Base-by-base conservation (phyloP, 2,888 invertebrate genomes). In the Ferrisia virgata region DNA sequence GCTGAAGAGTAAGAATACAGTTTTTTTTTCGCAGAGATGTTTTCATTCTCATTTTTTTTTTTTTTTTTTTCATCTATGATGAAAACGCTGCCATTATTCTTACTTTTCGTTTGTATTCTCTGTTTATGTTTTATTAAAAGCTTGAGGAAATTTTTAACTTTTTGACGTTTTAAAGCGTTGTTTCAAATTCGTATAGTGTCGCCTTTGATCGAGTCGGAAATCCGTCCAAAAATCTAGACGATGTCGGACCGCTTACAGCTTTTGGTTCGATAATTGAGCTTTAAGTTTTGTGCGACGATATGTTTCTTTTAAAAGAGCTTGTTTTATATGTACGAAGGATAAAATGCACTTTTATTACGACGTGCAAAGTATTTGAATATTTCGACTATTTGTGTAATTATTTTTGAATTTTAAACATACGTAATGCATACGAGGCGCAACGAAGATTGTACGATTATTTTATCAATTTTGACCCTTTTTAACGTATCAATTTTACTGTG, bases 181-280 rank as follows among this genome's bases (percentile, higher is more conserved):
- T 64, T 64, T 64, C 33, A 33, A 72, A 72, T 72, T 15, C n/a
- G 28, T 28, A 25, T 47, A 47, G 18, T 25, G 58, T 72, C 72
- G 72, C 72, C 72, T 72, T 72, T 36, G 72, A 72, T 72, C 72
- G 33, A 33, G 31, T 72, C n/a, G 72, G n/a, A 72, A 72, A 72
- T 72, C 72, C 72, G 72, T 72, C 72, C 72, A 72, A 33, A 31
- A 64, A 64, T 25, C 22, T 9, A 25, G 58, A 64, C 33, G 72
- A 72, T 33, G 28, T 72, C 33, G 72, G 11, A 72, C n/a, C 33
- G 72, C n/a, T 33, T 72, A 5, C 22, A 18, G 18, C 18, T 4
- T 8, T 11, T 64, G 64, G 64, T 64, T 64, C 64, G 28, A 64
- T 25, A 28, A 58, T 28, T 15, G 64, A 64, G 64, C 64, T 64